Evolutionary conservation across 2,797 vertebrate genomes (phyloP), one percentile per base, ranked within the genome.

Genomic region (Etheostoma perlongum): DNA sequence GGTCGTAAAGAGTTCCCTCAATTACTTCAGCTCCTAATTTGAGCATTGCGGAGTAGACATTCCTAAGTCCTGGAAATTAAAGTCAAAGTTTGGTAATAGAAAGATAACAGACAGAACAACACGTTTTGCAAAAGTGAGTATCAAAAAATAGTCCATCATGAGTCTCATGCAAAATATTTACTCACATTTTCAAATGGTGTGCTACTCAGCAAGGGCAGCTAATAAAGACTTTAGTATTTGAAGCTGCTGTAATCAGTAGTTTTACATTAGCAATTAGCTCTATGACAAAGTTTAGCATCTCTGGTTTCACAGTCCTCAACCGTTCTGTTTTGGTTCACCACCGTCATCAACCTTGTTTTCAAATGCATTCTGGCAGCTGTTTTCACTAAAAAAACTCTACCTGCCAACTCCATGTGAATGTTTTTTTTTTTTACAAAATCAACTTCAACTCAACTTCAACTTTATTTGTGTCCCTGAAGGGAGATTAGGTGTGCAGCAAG

Each of bases 1-100:
- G 71, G 68, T 80, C 66, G 54, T 53, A 53, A 77, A 30, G 44
- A 30, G 46, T 65, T 77, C 15, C n/a, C 51, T 55, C 5, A 10
- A 27, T n/a, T 25, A 33, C 61, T 67, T 70, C 61, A 51, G 33
- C 13, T 64, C 25, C 27, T 83, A 9, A 40, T 48, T 61, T 52
- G 44, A 84, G 46, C 18, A 51, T 52, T 59, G 47, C 36, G 3
- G 58, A 77, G 46, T 33, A 23, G 71, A 53, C 15, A 54, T 1
- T 10, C 3, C 21, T 9, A 49, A 33, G 36, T 52, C 12, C 10
- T 16, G 19, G 46, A 52, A 44, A 19, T 15, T 54, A 72, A 70
- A 57, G 47, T 13, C 10, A n/a, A 5, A 25, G 23, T 19, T 2
- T 10, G 3, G 4, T 5, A 12, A 47, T 4, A 4, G 13, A 52